Evolutionary conservation across 1,140 invertebrate genomes (phyloP).

Genomic region (Geopemphigus sp.): DNA sequence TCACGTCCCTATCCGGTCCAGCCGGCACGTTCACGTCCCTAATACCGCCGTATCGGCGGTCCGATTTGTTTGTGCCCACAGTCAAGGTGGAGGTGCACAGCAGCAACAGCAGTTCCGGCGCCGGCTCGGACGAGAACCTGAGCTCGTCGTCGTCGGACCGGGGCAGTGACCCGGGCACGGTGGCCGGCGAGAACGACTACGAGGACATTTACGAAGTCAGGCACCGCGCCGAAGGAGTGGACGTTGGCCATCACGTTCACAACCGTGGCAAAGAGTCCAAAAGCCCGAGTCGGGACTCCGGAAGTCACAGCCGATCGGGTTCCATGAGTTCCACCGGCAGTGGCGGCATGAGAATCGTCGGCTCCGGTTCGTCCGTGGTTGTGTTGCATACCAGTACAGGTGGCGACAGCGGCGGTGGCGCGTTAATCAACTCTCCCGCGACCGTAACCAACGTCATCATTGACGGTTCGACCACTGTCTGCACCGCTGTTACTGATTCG

Average conservation of each 20-base stretch:
- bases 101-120: conserved; percentile 58
- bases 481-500: neutral
- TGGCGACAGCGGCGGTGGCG: neutral
- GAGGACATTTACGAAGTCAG: conserved; percentile 69
- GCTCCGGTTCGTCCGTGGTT: conserved; percentile 7
- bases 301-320: conserved; percentile 66
- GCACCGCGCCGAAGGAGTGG: conserved; percentile 5
- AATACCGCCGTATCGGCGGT: neutral
- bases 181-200: conserved; percentile 65
- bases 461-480: neutral
- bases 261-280: conserved; percentile 33
- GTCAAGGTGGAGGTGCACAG: conserved; percentile 69
- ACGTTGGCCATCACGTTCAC: neutral
- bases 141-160: conserved; percentile 54
- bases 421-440: neutral
- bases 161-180: conserved; percentile 51
- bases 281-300: conserved; percentile 60
- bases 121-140: conserved; percentile 62
- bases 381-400: neutral
- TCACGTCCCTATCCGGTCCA: conserved; percentile 5
- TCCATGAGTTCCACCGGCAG: conserved; percentile 60
- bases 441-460: conserved; percentile 15
- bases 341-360: conserved; percentile 50
- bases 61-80: conserved; percentile 53
- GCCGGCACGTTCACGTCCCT: conserved; percentile 16